Conservation (phyloP, 2,113 vertebrate genomes). For the Lycaon pictus region DNA sequence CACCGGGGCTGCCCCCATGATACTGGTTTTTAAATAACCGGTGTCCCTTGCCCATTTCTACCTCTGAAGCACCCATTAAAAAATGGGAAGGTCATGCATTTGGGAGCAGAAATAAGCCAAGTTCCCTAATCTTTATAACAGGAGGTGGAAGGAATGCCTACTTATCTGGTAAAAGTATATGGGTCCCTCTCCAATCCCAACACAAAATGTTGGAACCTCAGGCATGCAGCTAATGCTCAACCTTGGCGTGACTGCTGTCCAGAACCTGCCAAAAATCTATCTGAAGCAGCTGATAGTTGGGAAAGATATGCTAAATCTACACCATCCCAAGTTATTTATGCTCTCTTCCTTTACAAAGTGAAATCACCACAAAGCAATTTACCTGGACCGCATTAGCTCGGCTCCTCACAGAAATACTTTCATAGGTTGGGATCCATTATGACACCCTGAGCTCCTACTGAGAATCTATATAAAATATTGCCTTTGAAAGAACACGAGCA, state of each 20-base stretch:
- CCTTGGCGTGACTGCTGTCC: background rate
- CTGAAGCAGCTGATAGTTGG: constrained; percentile 8
- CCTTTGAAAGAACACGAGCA: constrained; percentile 64
- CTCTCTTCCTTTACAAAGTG: constrained; percentile 36
- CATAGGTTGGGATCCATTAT: constrained; percentile 37
- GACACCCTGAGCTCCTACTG: background rate
- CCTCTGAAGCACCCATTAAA: background rate
- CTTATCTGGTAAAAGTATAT: background rate
- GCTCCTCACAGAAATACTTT: constrained; percentile 56
- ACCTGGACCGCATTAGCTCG: constrained; percentile 51
- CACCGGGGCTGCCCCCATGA: no score
- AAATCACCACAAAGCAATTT: constrained; percentile 70
- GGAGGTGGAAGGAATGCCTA: background rate
- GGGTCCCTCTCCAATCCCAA: background rate
- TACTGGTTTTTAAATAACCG: background rate
- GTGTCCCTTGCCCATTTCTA: background rate
- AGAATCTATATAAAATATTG: constrained; percentile 43
- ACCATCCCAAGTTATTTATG: background rate
- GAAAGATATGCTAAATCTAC: background rate
- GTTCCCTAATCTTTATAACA: background rate
- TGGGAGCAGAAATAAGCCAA: background rate
- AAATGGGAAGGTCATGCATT: background rate
- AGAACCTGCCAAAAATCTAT: constrained; percentile 30
- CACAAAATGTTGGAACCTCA: background rate
- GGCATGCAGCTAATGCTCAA: background rate